Evolutionary conservation across 1,140 invertebrate species (phyloP), one percentile per base, ranked within the genome.

Genomic region (Drosophila kanapiae): DNA sequence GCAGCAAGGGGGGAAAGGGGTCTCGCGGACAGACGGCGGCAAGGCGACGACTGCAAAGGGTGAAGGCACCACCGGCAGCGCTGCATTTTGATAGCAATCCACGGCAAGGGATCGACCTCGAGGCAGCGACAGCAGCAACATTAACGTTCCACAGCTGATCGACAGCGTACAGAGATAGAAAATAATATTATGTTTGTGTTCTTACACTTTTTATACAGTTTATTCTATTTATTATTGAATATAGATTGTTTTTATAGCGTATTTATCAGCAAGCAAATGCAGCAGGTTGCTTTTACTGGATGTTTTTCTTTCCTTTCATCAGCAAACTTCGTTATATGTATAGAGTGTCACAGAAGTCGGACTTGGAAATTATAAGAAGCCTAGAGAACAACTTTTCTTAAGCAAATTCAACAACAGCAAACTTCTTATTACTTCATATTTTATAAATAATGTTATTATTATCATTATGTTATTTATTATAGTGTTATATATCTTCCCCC

Each of bases 41-140:
- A 72, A 72, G 82, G 62, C 72, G 67, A 77, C 72, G 67, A 77
- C 67, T 81, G 72, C 82, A 86, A 85, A 85, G 82, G 82, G 82
- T 85, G 82, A 85, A 85, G 69, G 53, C 53, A 54, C 53, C 82
- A 75, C 67, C 82, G 61, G 48, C 81, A 70, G 78, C 65, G 78
- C 68, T 85, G 82, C 82, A 75, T 75, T 86, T 82, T 87, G 83
- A 88, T 88, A 88, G 84, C 84, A 75, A 48, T 38, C 75, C 65
- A 68, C 59, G 51, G 60, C 61, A 47, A 71, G 75, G 75, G 75
- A 78, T 78, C 75, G 75, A 78, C 75, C 75, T 78, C 74, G 47
- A 43, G 53, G 54, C 51, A 43, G 37, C 38, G 60, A 8, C 35
- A 35, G 29, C 51, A 64, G 65, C 59, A 69, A 49, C 37, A 40